These are phyloP conservation scores for Pachycephala philippinensis DNA, from an alignment of 2,113 vertebrate species.

Conservation along the genomic window DNA sequence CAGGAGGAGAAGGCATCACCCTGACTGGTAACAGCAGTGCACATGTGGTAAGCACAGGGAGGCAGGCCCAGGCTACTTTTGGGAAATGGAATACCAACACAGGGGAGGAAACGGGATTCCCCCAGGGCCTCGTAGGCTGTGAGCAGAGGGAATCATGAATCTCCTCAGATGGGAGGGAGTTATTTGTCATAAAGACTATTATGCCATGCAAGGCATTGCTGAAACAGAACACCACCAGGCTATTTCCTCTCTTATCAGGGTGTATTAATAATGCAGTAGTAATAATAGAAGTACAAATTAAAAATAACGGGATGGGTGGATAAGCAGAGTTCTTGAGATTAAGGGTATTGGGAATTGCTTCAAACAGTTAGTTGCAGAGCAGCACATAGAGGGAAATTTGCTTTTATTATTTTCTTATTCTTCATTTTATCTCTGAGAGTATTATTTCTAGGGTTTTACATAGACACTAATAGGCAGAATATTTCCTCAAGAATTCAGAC, in stretches of 20 bases:
- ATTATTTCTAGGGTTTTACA: background rate
- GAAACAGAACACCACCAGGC: conserved; percentile 15
- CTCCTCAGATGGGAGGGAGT: background rate
- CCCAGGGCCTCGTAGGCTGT: background rate
- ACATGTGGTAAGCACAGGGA: background rate
- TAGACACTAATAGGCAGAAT: background rate
- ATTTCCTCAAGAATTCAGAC: conserved; percentile 1
- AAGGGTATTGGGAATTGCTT: conserved; percentile 31
- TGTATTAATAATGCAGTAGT: conserved; percentile 42
- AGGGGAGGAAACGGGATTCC: background rate
- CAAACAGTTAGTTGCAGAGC: conserved; percentile 19
- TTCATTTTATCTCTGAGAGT: background rate
- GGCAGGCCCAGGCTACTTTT: background rate
- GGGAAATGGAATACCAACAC: background rate
- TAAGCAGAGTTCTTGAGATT: conserved; percentile 36
- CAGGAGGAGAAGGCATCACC: background rate
- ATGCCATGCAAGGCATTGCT: background rate
- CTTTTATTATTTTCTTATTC: conserved; percentile 21
- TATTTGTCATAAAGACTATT: background rate
- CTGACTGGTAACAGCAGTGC: background rate
- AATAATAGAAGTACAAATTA: conserved; percentile 37
- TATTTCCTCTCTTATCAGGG: conserved; percentile 41
- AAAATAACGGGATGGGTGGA: conserved; percentile 45
- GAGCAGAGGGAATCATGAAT: background rate
- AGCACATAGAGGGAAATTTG: background rate